Evolutionary conservation across 2,797 vertebrate species (phyloP), one percentile per base, ranked within the genome.

Genomic region (Paedocypris micromegethes): DNA sequence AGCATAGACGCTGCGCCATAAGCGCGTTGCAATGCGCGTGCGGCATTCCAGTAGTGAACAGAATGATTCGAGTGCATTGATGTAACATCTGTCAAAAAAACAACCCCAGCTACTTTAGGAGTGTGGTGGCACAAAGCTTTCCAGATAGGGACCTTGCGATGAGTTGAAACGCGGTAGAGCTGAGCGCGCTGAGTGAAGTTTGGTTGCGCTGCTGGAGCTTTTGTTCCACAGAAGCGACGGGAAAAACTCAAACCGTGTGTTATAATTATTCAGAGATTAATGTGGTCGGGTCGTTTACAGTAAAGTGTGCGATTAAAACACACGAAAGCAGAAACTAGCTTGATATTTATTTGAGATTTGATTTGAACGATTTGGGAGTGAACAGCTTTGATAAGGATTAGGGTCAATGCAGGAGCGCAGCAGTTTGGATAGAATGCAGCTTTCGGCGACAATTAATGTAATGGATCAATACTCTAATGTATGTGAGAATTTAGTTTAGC

Each of bases 131-230:
- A 55, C 37, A 23, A 5, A 6, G 49, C 9, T 2, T 7, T 46
- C 37, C 47, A 40, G 3, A 5, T 48, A 49, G 44, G 52, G 43
- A 47, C 37, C 45, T 47, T 45, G 41, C 2, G 46, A 7, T 9
- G 38, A 39, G 7, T 55, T 65, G n/a, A 66, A 38, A 5, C 38
- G 3, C 4, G 48, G 9, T 6, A 5, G 7, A 45, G 9, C 6
- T 41, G 44, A 51, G 73, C 71, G 60, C 70, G 47, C 38, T 9
- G 9, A 41, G 41, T 4, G 23, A 0, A 2, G 72, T 75, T 72
- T 49, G 77, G 72, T 83, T 81, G 77, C 59, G 59, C 6, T 61
- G 41, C 38, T 23, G 45, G 64, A 48, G 23, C 60, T 58, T 72
- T 72, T 57, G 66, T 66, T 48, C 9, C 40, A 42, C 8, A 9